Base-by-base conservation (phyloP, 1,140 invertebrate genomes). In the Bacillus rossius region DNA sequence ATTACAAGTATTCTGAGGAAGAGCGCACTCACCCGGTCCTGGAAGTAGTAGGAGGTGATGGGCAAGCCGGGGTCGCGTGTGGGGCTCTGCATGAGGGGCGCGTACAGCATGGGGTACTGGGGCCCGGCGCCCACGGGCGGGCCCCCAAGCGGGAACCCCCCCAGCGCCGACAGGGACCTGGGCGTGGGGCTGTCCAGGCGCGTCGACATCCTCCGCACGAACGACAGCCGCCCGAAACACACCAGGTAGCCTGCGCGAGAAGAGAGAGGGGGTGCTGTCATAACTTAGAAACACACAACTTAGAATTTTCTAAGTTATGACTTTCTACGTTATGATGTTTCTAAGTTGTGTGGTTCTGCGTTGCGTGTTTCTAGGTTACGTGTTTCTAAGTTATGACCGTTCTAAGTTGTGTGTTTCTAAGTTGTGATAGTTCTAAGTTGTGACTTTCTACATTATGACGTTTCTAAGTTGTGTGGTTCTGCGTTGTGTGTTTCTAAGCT, bases 161-260 rank as follows among this genome's bases (percentile, higher is more conserved):
- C 85, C 14, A 93, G 72, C n/a, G 88, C 88, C 5, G 88, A 90
- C 3, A 94, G 67, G 10, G 89, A 87, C 59, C 88, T 73, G 0
- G 92, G 92, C 8, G 92, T 95, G 2, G 79, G 73, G 2, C 77
- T 75, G 65, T 89, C 88, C 5, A 80, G 77, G 67, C 84, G 87
- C 55, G 81, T 74, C 3, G 81, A 83, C 8, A 88, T 72, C 63
- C 88, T 80, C 63, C 88, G 84, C 1, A 86, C 77, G 65, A 88
- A 87, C 10, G 85, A 79, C 1, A 88, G 86, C 57, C 92, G 81
- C 43, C 88, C 88, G 73, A 96, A 97, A 59, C 89, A 91, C 8
- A 93, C 89, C 23, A 94, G 74, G 22, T 86, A 82, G 64, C 81
- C 82, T 84, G 49, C 58, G 38, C 40, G 43, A 54, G 17, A 7